A percentile compares a stretch with the other conserved stretches of the same genome.
Evolutionary conservation across 2,888 invertebrate genomes (phyloP).

Genomic region (Patella ulyssiponensis): DNA sequence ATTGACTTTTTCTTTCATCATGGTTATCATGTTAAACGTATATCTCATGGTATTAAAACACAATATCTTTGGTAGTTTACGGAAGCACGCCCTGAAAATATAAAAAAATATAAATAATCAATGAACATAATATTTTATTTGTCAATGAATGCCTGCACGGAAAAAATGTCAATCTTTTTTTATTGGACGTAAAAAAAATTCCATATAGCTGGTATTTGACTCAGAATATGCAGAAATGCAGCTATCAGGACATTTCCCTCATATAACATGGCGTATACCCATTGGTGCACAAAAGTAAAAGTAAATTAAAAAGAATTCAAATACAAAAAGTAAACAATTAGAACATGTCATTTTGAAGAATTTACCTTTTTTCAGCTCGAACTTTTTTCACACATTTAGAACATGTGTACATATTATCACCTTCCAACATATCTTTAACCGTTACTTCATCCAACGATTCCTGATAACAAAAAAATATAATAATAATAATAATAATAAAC

Average conservation of each 20-base stretch:
- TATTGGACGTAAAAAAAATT: too few species aligned
- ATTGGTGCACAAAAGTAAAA: too few species aligned
- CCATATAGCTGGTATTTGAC: too few species aligned
- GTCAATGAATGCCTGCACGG: too few species aligned
- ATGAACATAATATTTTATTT: neutral
- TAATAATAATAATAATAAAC: too few species aligned
- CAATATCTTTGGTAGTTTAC: conserved; percentile 90
- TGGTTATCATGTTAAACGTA: conserved; percentile 97
- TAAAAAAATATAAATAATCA: conserved; percentile 5
- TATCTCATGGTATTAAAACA: conserved; percentile 98
- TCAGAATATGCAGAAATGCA: too few species aligned
- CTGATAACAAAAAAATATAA: conserved; percentile 39
- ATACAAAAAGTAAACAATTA: neutral
- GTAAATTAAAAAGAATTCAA: neutral
- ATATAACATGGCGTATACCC: too few species aligned
- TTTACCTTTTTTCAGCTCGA: conserved; percentile 89
- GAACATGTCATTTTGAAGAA: neutral
- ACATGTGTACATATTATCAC: conserved; percentile 98
- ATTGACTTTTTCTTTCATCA: conserved; percentile 97
- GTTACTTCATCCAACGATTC: conserved; percentile 97
- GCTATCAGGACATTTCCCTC: too few species aligned
- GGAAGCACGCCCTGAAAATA: conserved; percentile 86
- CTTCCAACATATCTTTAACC: conserved; percentile 95
- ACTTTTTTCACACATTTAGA: conserved; percentile 96
- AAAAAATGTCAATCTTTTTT: too few species aligned